phyloP scores from a whole-genome alignment of 2,113 vertebrate genomes.

The Halcyon senegalensis region DNA sequence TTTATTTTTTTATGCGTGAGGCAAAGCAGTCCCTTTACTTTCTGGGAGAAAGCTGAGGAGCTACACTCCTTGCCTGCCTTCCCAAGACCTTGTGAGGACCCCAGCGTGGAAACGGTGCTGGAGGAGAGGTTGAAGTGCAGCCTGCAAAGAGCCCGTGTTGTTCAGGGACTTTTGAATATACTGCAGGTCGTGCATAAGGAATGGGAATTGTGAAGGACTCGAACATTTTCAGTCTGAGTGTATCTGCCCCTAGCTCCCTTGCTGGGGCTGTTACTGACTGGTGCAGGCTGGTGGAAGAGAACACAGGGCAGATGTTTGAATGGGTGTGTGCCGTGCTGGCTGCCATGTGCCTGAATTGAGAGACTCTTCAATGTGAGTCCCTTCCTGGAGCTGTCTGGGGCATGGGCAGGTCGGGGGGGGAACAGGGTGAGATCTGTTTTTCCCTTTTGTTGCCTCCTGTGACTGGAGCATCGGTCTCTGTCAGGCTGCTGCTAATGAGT shows the following conservation, averaged over 20 bases:
- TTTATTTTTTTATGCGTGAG: accelerated
- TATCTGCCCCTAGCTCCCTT: not conserved
- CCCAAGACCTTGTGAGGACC: not conserved
- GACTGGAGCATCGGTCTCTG: conserved; percentile 60
- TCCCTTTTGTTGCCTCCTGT: not conserved
- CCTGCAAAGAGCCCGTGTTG: not conserved
- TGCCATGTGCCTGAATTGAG: not conserved
- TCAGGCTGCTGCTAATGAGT: conserved; percentile 73
- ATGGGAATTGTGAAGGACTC: not conserved
- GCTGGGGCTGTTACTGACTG: not conserved
- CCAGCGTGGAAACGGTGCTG: not conserved
- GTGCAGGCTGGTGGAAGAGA: not conserved
- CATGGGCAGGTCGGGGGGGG: not conserved
- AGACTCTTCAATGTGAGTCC: not conserved
- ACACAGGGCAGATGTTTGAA: not conserved
- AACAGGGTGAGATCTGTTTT: not conserved
- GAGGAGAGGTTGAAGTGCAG: not conserved
- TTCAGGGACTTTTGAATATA: not conserved
- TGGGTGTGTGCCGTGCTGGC: not conserved
- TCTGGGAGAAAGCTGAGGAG: not conserved
- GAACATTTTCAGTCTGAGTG: accelerated
- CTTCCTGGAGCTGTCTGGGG: not conserved
- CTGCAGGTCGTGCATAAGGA: not conserved
- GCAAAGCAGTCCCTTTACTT: not conserved
- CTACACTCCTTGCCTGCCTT: not conserved